Percentiles rank a stretch among this genome's conserved stretches.
These are phyloP conservation scores for Pseudomyrmex cubaensis DNA, from an alignment of 1,140 invertebrate genomes.

Conservation along the genomic window DNA sequence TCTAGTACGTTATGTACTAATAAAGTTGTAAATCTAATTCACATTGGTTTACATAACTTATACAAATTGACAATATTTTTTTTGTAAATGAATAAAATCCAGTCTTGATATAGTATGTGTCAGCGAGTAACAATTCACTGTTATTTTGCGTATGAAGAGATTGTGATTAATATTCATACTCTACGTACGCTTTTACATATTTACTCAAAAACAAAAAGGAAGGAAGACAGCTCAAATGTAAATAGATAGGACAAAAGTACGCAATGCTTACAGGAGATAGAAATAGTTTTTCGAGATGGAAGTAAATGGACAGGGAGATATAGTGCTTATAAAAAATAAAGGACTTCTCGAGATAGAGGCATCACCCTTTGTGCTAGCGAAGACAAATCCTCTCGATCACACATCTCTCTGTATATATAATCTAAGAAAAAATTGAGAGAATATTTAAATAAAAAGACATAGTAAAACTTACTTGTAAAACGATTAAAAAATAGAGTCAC, in stretches of 20 bases:
- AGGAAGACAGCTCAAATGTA: too few species aligned
- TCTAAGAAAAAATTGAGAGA: too few species aligned
- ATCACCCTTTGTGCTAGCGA: neutral
- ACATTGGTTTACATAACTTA: neutral
- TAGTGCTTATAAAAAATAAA: conserved; percentile 8
- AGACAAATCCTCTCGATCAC: neutral
- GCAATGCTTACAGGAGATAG: too few species aligned
- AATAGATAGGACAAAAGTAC: too few species aligned
- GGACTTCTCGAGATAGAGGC: conserved; percentile 11
- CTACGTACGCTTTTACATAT: too few species aligned
- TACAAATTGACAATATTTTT: neutral
- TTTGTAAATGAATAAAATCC: neutral
- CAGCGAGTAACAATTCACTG: neutral
- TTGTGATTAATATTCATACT: too few species aligned
- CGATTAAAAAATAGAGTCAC: conserved; percentile 13
- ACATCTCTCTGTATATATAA: neutral
- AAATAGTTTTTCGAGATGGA: neutral
- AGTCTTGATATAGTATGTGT: neutral
- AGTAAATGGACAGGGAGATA: neutral
- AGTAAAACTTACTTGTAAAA: conserved; percentile 1
- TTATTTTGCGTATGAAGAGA: too few species aligned
- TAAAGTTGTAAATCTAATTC: too few species aligned
- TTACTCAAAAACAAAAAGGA: too few species aligned
- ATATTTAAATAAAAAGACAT: conserved; percentile 9
- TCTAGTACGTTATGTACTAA: too few species aligned